phyloP scores from a whole-genome alignment of 2,113 vertebrate genomes.

The Catagonus wagneri region DNA sequence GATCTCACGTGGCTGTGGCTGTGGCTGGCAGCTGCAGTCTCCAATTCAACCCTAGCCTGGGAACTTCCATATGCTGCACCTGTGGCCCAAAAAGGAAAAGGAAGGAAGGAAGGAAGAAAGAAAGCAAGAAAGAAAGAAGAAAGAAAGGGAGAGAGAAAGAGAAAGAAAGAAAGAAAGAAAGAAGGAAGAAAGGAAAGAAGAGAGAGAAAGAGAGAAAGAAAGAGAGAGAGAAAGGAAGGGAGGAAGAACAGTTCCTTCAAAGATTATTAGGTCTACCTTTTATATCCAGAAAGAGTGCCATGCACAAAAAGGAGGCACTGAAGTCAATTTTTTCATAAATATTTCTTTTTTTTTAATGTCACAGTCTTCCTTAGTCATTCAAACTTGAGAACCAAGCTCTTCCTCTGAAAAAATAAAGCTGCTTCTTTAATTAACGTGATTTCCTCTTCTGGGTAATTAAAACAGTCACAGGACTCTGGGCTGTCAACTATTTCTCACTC shows the following conservation, averaged over 20 bases:
- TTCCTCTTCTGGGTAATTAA: conserved; percentile 67
- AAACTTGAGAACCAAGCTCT: conserved; percentile 39
- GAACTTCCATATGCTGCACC: too few relatives aligned
- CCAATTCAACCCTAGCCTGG: too few relatives aligned
- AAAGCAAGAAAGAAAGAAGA: too few relatives aligned
- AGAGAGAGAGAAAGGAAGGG: too few relatives aligned
- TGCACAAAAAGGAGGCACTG: not conserved
- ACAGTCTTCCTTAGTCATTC: conserved; percentile 55
- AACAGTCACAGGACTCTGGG: not conserved
- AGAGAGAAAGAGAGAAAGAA: too few relatives aligned
- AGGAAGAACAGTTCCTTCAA: not conserved
- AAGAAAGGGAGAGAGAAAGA: too few relatives aligned
- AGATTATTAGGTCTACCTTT: conserved; percentile 5
- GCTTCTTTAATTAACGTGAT: conserved; percentile 56
- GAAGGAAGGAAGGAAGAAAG: too few relatives aligned
- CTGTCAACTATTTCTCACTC: not conserved
- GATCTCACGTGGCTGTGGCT: too few relatives aligned
- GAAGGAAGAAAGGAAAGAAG: too few relatives aligned
- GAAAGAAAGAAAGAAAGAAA: too few relatives aligned
- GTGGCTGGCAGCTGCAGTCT: too few relatives aligned
- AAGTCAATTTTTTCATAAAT: not conserved
- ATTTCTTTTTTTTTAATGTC: not conserved
- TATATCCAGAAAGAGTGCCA: not conserved
- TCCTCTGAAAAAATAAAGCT: conserved; percentile 58
- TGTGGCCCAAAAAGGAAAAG: too few relatives aligned